Conservation (phyloP, 2,888 invertebrate genomes). For the Notodonta dromedarius region DNA sequence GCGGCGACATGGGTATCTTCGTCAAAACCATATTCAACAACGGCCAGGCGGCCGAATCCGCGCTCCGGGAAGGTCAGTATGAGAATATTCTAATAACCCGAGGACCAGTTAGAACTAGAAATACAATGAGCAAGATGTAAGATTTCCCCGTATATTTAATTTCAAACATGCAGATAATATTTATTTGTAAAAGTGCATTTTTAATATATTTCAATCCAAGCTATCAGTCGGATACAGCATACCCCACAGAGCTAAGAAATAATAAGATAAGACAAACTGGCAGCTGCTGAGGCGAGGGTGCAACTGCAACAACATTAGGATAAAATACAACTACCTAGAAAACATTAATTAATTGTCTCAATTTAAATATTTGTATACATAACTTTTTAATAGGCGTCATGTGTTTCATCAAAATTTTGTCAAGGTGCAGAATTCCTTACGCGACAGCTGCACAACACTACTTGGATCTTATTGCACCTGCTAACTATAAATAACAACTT, state of each 20-base stretch:
- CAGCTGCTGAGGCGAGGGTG: too few relatives aligned
- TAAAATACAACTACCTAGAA: too few relatives aligned
- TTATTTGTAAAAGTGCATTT: too few relatives aligned
- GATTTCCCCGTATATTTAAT: too few relatives aligned
- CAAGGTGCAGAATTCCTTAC: constrained; percentile 25
- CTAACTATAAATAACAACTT: constrained; percentile 34
- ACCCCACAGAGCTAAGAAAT: too few relatives aligned
- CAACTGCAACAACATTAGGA: not conserved
- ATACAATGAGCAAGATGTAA: too few relatives aligned
- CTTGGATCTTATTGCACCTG: constrained; percentile 49
- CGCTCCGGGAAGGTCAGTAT: constrained; percentile 90
- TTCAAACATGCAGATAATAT: too few relatives aligned
- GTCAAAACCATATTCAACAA: constrained; percentile 94
- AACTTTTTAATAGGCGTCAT: constrained; percentile 19
- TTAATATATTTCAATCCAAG: too few relatives aligned
- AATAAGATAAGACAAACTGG: too few relatives aligned
- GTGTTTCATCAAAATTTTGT: constrained; percentile 50
- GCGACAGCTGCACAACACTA: constrained; percentile 56
- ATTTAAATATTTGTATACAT: not conserved
- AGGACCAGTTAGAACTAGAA: too few relatives aligned
- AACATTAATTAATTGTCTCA: too few relatives aligned
- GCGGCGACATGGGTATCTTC: constrained; percentile 94
- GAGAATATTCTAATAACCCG: constrained; percentile 3
- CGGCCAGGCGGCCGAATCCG: constrained; percentile 93
- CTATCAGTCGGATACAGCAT: too few relatives aligned